phyloP scores from a whole-genome alignment of 2,888 invertebrate genomes.

The Thecophora atra region DNA sequence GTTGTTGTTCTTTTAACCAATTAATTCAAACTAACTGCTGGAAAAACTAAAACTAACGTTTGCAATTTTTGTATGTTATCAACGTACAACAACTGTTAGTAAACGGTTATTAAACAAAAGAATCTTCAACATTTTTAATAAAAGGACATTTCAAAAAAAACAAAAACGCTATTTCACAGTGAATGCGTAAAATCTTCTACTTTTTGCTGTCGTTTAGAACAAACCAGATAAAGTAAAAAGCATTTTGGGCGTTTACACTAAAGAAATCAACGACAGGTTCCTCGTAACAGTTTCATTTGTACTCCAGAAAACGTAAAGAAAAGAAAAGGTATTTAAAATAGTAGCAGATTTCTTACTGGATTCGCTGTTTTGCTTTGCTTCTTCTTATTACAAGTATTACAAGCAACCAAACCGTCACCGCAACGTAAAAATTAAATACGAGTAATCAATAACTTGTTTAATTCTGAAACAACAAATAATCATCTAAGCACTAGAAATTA shows the following conservation, averaged over 20 bases:
- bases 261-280: not conserved
- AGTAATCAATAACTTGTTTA: not conserved
- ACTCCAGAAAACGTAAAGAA: not conserved
- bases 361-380: not conserved
- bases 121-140: no score
- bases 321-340: not conserved
- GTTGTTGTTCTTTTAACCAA: not conserved
- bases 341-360: not conserved
- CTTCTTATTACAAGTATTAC: not conserved
- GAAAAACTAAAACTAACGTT: slow-evolving; percentile 29
- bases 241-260: slow-evolving; percentile 9
- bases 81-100: slow-evolving; percentile 6
- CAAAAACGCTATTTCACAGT: slow-evolving; percentile 34
- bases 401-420: slow-evolving; percentile 1
- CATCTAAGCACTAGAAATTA: slow-evolving; percentile 10
- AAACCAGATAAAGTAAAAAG: not conserved
- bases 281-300: not conserved
- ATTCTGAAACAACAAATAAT: not conserved
- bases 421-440: not conserved
- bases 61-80: slow-evolving; percentile 24
- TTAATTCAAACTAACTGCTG: slow-evolving; percentile 24
- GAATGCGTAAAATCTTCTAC: slow-evolving; percentile 12
- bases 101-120: not conserved
- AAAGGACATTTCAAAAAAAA: slow-evolving; percentile 28
- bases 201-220: not conserved